A percentile compares a stretch with the other conserved stretches of the same genome.
phyloP scores from a whole-genome alignment of 2,888 invertebrate genomes.

The Prosapia bicincta region DNA sequence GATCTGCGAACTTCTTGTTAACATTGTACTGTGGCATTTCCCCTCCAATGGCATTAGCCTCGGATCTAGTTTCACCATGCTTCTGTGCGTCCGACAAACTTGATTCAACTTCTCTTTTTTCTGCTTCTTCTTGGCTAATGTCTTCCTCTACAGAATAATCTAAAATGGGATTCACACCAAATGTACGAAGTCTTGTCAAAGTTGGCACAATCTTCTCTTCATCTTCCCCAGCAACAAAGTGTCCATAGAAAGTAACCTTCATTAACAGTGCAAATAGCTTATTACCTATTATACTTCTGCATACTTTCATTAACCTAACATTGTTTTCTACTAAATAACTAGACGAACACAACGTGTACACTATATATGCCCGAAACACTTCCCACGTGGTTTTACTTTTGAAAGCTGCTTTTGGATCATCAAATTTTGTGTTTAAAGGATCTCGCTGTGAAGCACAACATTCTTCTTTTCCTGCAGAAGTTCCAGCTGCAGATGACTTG shows the following conservation, averaged over 20 bases:
- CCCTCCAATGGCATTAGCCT: conserved; percentile 59
- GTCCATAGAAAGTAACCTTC: conserved; percentile 96
- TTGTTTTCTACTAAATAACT: conserved; percentile 88
- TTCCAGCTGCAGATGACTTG: conserved; percentile 40
- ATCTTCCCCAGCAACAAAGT: conserved; percentile 98
- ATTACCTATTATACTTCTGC: conserved; percentile 72
- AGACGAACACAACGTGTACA: conserved; percentile 86
- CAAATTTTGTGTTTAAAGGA: no score
- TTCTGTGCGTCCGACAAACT: conserved; percentile 63
- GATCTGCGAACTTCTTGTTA: conserved; percentile 89
- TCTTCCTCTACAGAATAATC: conserved; percentile 99
- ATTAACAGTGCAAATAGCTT: conserved; percentile 76
- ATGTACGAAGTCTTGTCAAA: conserved; percentile 79
- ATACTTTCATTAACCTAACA: conserved; percentile 81
- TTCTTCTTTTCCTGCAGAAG: no score
- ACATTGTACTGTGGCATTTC: conserved; percentile 79
- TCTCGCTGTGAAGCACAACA: no score
- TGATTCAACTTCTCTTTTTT: conserved; percentile 90
- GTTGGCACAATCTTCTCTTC: conserved; percentile 80
- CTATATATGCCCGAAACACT: conserved; percentile 82
- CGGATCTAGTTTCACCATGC: no score
- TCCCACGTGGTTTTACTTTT: conserved; percentile 94
- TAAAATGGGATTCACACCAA: conserved; percentile 98
- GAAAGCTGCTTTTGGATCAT: conserved; percentile 85
- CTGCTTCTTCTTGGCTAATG: conserved; percentile 86